A percentile compares a stretch with the other conserved stretches of the same genome.
These are phyloP conservation scores for Drosophila acutilabella DNA, from an alignment of 2,888 invertebrate species.

Conservation along the genomic window DNA sequence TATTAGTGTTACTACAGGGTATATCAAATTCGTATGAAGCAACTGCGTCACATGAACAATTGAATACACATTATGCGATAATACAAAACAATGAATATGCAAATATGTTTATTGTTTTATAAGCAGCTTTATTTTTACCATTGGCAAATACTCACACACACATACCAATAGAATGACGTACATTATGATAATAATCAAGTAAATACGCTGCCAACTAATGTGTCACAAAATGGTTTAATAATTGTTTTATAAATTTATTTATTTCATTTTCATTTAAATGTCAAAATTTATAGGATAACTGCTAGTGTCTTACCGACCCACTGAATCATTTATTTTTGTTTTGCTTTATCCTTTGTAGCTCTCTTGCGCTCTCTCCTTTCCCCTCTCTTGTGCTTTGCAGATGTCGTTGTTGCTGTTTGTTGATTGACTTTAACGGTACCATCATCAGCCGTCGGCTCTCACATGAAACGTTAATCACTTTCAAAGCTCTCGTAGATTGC, in stretches of 20 bases:
- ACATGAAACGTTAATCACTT: constrained; percentile 74
- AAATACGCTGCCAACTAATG: background rate
- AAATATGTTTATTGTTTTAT: background rate
- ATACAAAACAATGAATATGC: background rate
- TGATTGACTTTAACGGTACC: constrained; percentile 61
- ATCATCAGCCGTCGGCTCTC: constrained; percentile 38
- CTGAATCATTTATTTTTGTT: background rate
- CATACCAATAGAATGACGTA: background rate
- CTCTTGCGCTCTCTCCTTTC: constrained; percentile 11
- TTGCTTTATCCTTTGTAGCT: constrained; percentile 2
- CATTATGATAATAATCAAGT: background rate
- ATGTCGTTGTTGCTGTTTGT: constrained; percentile 24
- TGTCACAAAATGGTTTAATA: background rate
- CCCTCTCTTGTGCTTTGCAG: constrained; percentile 1
- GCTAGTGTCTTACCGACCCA: background rate
- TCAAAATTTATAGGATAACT: background rate
- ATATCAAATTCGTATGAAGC: background rate
- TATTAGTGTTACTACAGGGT: background rate
- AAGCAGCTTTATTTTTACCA: background rate
- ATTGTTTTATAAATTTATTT: background rate
- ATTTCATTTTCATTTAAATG: background rate
- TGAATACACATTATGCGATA: background rate
- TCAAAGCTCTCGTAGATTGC: constrained; percentile 52
- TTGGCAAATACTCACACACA: no score
- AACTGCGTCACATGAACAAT: background rate